Conservation (phyloP, 1,140 invertebrate species). For the Carposina sasakii region DNA sequence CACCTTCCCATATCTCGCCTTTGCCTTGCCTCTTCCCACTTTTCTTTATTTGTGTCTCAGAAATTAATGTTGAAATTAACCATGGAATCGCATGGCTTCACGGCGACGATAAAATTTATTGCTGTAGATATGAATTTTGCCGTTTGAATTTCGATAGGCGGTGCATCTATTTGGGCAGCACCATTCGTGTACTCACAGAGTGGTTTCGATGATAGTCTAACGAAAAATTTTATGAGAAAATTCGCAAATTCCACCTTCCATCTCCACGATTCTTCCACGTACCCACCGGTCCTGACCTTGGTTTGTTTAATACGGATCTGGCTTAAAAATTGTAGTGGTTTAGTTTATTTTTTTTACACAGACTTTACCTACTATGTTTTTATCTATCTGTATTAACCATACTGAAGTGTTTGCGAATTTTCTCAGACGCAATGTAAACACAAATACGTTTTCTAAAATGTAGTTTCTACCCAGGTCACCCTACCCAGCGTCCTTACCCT, state of each 20-base stretch:
- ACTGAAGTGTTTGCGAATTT: slow-evolving; percentile 35
- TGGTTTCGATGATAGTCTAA: too few relatives aligned
- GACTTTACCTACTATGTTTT: too few relatives aligned
- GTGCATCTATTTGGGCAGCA: slow-evolving; percentile 60
- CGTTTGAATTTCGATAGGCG: slow-evolving; percentile 34
- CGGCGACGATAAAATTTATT: slow-evolving; percentile 41
- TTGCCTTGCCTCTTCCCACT: slow-evolving; percentile 53
- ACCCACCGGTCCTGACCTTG: background rate
- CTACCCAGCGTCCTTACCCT: slow-evolving; percentile 71
- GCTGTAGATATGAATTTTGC: slow-evolving; percentile 37
- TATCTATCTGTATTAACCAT: slow-evolving; percentile 1
- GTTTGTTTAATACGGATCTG: slow-evolving; percentile 15
- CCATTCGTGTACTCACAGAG: slow-evolving; percentile 66
- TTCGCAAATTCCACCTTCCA: slow-evolving; percentile 28
- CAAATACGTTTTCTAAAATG: slow-evolving; percentile 36
- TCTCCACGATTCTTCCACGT: background rate
- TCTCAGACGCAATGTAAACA: slow-evolving; percentile 32
- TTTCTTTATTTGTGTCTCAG: slow-evolving; percentile 38
- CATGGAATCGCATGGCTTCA: slow-evolving; percentile 61
- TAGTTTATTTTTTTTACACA: too few relatives aligned
- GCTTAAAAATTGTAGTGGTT: too few relatives aligned
- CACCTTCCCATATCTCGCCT: slow-evolving; percentile 66
- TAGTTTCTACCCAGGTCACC: slow-evolving; percentile 61
- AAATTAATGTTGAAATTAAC: slow-evolving; percentile 48
- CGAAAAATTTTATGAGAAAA: slow-evolving; percentile 43